Evolutionary conservation across 2,797 vertebrate genomes (phyloP), one percentile per base, ranked within the genome.

Genomic region (Todus mexicanus): DNA sequence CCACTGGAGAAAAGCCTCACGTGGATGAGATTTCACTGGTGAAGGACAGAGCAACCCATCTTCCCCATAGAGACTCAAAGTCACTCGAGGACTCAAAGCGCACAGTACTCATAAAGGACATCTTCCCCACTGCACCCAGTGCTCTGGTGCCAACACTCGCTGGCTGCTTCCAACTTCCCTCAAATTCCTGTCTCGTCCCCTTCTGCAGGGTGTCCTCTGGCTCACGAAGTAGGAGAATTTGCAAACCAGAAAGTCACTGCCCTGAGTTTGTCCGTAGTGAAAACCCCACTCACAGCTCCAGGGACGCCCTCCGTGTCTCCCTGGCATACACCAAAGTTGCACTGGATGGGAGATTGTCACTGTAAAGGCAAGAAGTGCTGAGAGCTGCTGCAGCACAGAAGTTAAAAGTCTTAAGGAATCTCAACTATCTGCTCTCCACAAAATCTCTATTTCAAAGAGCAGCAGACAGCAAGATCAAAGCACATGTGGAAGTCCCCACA

Each of bases 1-100:
- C 61, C 94, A 93, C 90, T 72, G 84, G 93, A 73, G 88, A 85
- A 93, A 95, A 84, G 92, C 64, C 90, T 94, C 94, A 94, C 86
- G 26, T 90, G 94, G 86, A 69, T 59, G 66, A 1, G 1, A 15
- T 64, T 83, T 72, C 90, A 48, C 53, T 33, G 57, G 25, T 45
- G 72, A 87, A 88, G 87, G 80, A 47, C 88, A 27, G 33, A 79
- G n/a, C 47, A 57, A 19, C 11, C 13, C 51, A 25, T 23, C 37
- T 25, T 74, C 57, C 74, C 15, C 2, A 2, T 9, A 27, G 45
- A 66, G 70, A 53, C 42, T 43, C 70, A 42, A 56, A 81, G 54
- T 33, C 70, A 35, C 53, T 61, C 12, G 4, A 63, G 33, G 61
- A 20, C 76, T 53, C 9, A 0, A 51, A 51, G 50, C 33, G 22